Evolutionary conservation across 2,113 vertebrate species (phyloP).

Genomic region (Syngnathus scovelli): DNA sequence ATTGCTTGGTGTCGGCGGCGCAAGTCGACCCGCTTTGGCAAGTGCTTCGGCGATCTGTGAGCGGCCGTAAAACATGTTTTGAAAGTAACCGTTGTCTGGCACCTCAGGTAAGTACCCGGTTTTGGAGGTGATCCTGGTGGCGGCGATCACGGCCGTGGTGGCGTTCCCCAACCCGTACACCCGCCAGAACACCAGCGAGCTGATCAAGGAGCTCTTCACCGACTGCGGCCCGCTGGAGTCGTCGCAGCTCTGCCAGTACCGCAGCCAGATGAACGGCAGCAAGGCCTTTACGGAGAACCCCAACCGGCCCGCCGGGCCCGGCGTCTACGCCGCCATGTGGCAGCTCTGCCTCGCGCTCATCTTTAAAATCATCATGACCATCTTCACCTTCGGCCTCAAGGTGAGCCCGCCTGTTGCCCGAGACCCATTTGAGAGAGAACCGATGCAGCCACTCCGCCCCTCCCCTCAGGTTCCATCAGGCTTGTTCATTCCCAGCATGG

Average conservation of each 20-base stretch:
- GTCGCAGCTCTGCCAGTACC: slow-evolving; percentile 94
- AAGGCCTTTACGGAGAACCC: slow-evolving; percentile 83
- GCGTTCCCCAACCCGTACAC: slow-evolving; percentile 97
- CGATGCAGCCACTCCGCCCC: background rate
- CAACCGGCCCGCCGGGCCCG: slow-evolving; percentile 85
- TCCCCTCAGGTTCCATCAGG: slow-evolving; percentile 84
- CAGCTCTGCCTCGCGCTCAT: slow-evolving; percentile 93
- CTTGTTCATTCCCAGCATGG: slow-evolving; percentile 98
- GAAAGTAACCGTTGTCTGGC: too few species aligned
- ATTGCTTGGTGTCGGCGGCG: slow-evolving; percentile 95
- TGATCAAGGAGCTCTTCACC: slow-evolving; percentile 97
- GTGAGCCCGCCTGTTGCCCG: slow-evolving; percentile 55
- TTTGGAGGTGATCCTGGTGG: slow-evolving; percentile 92
- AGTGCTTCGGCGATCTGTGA: slow-evolving; percentile 48
- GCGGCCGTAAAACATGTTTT: too few species aligned
- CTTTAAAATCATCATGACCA: slow-evolving; percentile 99
- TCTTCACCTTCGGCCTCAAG: slow-evolving; percentile 98
- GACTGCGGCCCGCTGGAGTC: slow-evolving; percentile 94
- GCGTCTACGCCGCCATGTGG: slow-evolving; percentile 97
- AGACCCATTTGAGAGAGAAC: background rate
- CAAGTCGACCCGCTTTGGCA: slow-evolving; percentile 92
- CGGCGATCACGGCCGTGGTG: slow-evolving; percentile 89
- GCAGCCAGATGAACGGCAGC: slow-evolving; percentile 90
- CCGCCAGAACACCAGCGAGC: slow-evolving; percentile 93
- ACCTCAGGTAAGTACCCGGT: slow-evolving; percentile 87